Base-by-base conservation (phyloP, 2,113 vertebrate genomes). In the Dascyllus trimaculatus region DNA sequence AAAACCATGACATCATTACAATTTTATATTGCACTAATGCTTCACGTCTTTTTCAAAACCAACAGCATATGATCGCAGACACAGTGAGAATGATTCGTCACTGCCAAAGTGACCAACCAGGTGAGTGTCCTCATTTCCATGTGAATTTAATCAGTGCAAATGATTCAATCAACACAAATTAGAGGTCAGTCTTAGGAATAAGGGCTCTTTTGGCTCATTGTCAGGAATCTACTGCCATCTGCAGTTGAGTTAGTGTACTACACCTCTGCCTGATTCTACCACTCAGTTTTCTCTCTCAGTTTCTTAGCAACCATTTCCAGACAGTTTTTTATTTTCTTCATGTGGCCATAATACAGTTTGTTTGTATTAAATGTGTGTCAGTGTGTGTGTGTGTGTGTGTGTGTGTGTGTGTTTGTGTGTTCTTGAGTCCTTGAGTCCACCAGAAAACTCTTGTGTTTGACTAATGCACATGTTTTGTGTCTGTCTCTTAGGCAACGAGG, bases 31-130 rank as follows among this genome's bases (percentile, higher is more conserved):
- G 63, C 25, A 22, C 62, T 83, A 26, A 88, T 54, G 45, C 5
- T 43, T 38, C 35, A n/a, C 56, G 5, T 83, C 24, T 70, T 75
- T 49, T 76, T n/a, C n/a, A 73, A 5, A 65, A 51, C 78, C 69
- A 14, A 54, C 90, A 96, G 95, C 98, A 99, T 70, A 99, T 99
- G 98, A 99, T 99, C 61, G 98, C 98, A 69, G 97, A 99, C 82
- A 97, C 98, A 0, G 97, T 99, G 85, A 95, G 98, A 70, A 96
- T 96, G 83, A 93, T 99, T 84, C 96, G 98, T 78, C 96, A 98
- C 93, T 99, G 98, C 94, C 96, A 97, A 93, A 96, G 95, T 35
- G 97, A 97, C 85, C 96, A 97, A 74, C 95, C 96, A 89, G 97
- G 98, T 99, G 67, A 88, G 90, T 82, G 11, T 4, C 62, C 5